phyloP scores from a whole-genome alignment of 2,797 vertebrate species.

The Prionace glauca region DNA sequence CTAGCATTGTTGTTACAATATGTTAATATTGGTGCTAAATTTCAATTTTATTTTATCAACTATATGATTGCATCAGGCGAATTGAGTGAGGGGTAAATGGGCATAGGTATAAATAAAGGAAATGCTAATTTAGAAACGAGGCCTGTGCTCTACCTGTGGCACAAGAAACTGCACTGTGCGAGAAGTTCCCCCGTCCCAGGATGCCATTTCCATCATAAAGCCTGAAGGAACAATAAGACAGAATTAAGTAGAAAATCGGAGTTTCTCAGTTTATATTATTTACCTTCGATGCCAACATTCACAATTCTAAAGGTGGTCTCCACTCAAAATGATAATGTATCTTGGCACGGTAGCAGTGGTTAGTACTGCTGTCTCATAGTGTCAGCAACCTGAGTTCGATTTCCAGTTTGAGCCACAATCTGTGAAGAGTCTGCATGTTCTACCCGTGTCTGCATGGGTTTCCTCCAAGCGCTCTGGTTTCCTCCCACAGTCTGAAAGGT shows the following conservation, averaged over 20 bases:
- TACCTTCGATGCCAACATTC: neutral
- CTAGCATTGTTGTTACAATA: neutral
- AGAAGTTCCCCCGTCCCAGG: conserved; percentile 96
- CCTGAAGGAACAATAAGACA: conserved; percentile 56
- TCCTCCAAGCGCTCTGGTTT: too few relatives aligned
- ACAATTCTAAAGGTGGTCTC: neutral
- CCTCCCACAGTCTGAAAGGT: too few relatives aligned
- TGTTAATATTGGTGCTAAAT: neutral
- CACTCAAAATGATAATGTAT: neutral
- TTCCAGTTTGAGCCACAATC: too few relatives aligned
- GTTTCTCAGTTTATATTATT: neutral
- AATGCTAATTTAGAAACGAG: neutral
- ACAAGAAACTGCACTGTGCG: conserved; percentile 97
- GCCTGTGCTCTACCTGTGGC: conserved; percentile 68
- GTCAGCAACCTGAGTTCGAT: too few relatives aligned
- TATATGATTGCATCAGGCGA: neutral
- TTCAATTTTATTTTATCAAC: neutral
- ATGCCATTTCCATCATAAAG: conserved; percentile 99
- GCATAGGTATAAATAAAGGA: neutral
- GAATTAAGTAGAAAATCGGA: neutral
- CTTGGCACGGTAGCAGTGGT: too few relatives aligned
- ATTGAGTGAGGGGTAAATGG: neutral
- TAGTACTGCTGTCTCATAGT: too few relatives aligned
- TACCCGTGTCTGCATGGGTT: too few relatives aligned
- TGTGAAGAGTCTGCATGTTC: too few relatives aligned